Percentiles rank a stretch among this genome's conserved stretches.
Evolutionary conservation across 2,888 invertebrate species (phyloP).

Genomic region (Tenthredo notha): DNA sequence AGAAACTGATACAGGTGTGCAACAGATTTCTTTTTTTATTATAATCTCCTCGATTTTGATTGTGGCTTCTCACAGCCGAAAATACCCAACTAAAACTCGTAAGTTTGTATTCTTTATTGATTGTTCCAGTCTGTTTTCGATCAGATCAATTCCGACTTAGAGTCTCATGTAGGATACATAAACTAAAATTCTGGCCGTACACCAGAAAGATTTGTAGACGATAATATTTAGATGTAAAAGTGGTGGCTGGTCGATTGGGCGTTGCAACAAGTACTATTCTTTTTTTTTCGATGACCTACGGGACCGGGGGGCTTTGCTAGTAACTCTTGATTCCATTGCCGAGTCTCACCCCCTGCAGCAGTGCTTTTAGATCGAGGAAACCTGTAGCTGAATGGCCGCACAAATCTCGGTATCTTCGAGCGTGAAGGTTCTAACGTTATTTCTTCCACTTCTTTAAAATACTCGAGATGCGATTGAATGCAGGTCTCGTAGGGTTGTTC

Average conservation of each 20-base stretch:
- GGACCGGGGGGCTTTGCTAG: neutral
- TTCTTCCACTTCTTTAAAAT: constrained; percentile 23
- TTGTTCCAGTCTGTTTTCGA: neutral
- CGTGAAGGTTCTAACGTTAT: neutral
- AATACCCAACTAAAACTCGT: neutral
- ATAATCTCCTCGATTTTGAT: neutral
- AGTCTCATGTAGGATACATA: neutral
- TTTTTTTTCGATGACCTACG: neutral
- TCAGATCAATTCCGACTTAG: neutral
- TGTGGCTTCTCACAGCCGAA: neutral
- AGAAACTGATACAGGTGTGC: neutral
- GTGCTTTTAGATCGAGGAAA: neutral
- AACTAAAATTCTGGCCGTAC: neutral
- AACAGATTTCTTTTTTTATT: neutral
- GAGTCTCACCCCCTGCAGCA: neutral
- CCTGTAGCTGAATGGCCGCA: neutral
- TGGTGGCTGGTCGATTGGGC: constrained; percentile 5
- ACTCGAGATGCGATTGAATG: constrained; percentile 4
- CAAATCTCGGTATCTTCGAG: constrained; percentile 29
- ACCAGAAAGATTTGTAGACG: neutral
- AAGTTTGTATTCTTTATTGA: neutral
- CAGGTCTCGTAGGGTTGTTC: neutral
- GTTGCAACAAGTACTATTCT: neutral
- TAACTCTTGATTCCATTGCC: neutral
- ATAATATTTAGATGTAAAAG: constrained; percentile 21